Conservation (phyloP, 2,113 vertebrate genomes). For the Trogon melanurus region DNA sequence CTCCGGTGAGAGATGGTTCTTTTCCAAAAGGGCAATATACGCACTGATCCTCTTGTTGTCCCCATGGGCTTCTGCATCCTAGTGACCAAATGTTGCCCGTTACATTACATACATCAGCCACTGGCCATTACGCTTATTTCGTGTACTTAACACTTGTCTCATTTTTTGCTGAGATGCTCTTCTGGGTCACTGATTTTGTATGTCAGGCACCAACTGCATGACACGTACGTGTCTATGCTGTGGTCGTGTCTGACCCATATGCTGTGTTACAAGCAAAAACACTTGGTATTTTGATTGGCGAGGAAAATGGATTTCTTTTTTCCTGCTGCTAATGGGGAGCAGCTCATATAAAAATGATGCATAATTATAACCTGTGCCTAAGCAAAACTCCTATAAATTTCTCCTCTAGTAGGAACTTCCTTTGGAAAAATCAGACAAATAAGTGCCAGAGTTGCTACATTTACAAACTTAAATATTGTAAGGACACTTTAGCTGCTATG, state of each 20-base stretch:
- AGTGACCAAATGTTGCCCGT: conserved; percentile 43
- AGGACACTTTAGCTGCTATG: background rate
- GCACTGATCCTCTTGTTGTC: conserved; percentile 78
- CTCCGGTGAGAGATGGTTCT: conserved; percentile 51
- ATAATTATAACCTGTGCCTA: background rate
- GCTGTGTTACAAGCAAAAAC: background rate
- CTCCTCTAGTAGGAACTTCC: background rate
- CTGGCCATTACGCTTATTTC: background rate
- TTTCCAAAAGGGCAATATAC: conserved; percentile 80
- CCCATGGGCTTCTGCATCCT: conserved; percentile 81
- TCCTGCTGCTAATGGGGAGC: background rate
- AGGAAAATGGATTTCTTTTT: background rate
- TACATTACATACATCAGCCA: conserved; percentile 8
- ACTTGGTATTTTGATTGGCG: background rate
- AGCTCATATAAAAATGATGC: background rate
- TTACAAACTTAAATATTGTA: background rate
- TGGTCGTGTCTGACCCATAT: rapidly evolving
- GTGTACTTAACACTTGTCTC: background rate
- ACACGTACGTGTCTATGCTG: background rate
- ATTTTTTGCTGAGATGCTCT: background rate
- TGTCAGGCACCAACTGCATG: background rate
- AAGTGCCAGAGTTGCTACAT: background rate
- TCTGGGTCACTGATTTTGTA: background rate
- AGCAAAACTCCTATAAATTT: background rate
- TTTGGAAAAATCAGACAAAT: background rate